These are phyloP conservation scores for Montifringilla adamsi DNA, from an alignment of 2,113 vertebrate genomes.

Conservation along the genomic window DNA sequence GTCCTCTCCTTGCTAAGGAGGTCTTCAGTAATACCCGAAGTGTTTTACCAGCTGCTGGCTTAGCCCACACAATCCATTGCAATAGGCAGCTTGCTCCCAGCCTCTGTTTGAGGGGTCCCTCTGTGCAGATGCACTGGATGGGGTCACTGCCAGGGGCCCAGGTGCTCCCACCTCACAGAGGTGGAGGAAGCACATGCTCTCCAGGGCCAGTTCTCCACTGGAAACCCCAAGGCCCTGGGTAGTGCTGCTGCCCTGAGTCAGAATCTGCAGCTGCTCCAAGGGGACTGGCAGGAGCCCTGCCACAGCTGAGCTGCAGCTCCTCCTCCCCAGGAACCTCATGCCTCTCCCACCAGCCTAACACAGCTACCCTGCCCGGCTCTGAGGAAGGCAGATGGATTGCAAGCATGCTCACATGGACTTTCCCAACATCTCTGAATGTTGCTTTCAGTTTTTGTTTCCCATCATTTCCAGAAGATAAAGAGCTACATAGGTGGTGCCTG, in stretches of 20 bases:
- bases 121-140: not conserved
- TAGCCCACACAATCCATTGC: not conserved
- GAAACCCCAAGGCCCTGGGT: rapidly evolving
- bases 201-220: rapidly evolving
- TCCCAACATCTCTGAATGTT: not conserved
- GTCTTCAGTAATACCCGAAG: not conserved
- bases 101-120: not conserved
- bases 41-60: not conserved
- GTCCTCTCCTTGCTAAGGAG: not conserved
- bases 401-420: not conserved
- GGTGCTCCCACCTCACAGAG: not conserved
- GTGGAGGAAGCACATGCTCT: not conserved
- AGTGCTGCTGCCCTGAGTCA: not conserved
- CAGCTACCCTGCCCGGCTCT: rapidly evolving
- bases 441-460: not conserved
- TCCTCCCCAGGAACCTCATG: not conserved
- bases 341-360: not conserved
- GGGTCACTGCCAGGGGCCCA: not conserved
- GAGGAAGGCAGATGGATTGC: not conserved
- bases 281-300: not conserved
- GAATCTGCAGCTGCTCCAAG: not conserved
- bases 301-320: not conserved
- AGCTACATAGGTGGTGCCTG: not conserved
- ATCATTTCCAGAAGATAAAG: not conserved
- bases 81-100: not conserved